Evolutionary conservation across 1,140 invertebrate species (phyloP), one percentile per base, ranked within the genome.

Genomic region (Drosophila tristis): DNA sequence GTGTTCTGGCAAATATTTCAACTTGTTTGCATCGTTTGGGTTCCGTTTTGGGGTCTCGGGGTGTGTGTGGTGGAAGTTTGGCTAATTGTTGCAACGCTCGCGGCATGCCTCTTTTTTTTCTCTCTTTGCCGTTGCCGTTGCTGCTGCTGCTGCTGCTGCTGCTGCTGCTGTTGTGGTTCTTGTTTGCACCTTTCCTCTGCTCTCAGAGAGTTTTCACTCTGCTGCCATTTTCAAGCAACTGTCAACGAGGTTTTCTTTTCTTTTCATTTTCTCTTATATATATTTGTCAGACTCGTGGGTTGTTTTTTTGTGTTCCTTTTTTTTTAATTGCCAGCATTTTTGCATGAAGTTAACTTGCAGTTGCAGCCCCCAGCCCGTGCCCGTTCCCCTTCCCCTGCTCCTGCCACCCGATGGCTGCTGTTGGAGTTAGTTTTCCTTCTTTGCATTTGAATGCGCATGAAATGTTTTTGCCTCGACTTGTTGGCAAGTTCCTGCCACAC

Each of bases 301-400:
- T 74, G 42, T 9, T 64, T 77, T 66, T 58, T 58, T 25, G 23
- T 25, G 23, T 31, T 57, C 56, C 43, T 63, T 67, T 70, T 73
- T 84, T 80, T 86, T 80, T 85, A 85, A 85, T 85, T 86, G 80
- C 77, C 74, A 48, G 81, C 73, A 80, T 70, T 80, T 80, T 61
- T 66, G 77, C 81, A 63, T 74, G 73, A 86, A 86, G 78, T 80
- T 77, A 77, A 86, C 63, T 80, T 47, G 50, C 57, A 49, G 58
- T 47, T 80, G 63, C 43, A 71, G 51, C 29, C 13, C 50, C 29
- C 3, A 1, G 2, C 29, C 7, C 6, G 0, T 2, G 8, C 31
- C 7, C n/a, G n/a, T n/a, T n/a, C n/a, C 16, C 16, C 31, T 31
- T 2, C 8, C 42, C 60, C 39, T 9, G 13, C 20, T 20, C 47